Evolutionary conservation across 2,888 invertebrate genomes (phyloP), one percentile per base, ranked within the genome.

Genomic region (Phrixothrix hirtus): DNA sequence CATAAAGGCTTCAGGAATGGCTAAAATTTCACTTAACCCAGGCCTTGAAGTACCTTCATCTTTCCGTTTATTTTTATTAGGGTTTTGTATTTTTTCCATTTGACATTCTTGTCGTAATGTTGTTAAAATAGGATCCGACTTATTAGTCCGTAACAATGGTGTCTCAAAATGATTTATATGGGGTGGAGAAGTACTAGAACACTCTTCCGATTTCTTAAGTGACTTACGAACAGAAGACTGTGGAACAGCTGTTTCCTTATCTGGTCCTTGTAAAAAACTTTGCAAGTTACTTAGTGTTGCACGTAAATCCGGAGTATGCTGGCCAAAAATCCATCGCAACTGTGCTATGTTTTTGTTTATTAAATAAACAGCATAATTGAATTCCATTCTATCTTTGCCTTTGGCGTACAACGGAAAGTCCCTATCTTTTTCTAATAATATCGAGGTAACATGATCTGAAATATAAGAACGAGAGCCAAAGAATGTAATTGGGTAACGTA

Each of bases 261-360:
- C 55, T 5, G 39, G 31, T 7, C 60, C 63, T 36, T 63, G 69
- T 4, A 76, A 60, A 13, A 75, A 65, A 12, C 62, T 59, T 11
- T 71, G 81, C 5, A 93, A 77, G 72, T 93, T 93, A 14, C 85
- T 81, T 47, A 94, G 77, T 0, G 92, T 93, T 2, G 87, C 84
- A 52, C 89, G 76, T 55, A 92, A 81, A 71, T 92, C 90, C 2
- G 80, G 77, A 0, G 91, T 87, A 0, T 86, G 81, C 30, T 90
- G 76, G 1, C 87, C 87, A 59, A 87, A 84, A 32, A 86, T 85
- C 82, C 88, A 89, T 37, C 90, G 76, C 53, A 96, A 75, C 75
- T 98, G 97, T 1, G 92, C 92, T 56, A 98, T 89, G 71, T 97
- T 95, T 76, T 95, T 95, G 78, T 96, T 96, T 17, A 97, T 77